Percentiles rank a stretch among this genome's conserved stretches.
Evolutionary conservation across 2,888 invertebrate species (phyloP).

Genomic region (Eulithis prunata): DNA sequence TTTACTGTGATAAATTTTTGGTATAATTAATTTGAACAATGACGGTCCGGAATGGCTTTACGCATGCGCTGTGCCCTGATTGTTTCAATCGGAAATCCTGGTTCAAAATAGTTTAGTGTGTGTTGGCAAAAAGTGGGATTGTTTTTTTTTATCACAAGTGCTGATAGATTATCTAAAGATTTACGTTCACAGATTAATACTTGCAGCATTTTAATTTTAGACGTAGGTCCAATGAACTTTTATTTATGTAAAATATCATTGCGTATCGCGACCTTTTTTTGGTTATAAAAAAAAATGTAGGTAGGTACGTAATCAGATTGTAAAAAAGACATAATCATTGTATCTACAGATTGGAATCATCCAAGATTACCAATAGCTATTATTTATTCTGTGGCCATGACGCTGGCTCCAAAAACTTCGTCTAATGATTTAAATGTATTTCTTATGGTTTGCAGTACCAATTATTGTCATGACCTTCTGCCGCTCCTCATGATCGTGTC

Average conservation of each 20-base stretch:
- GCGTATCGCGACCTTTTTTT: too few relatives aligned
- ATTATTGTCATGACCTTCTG: constrained; percentile 72
- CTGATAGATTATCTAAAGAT: too few relatives aligned
- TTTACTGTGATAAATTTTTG: constrained; percentile 55
- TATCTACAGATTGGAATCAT: neutral
- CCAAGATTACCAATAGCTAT: neutral
- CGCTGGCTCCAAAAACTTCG: constrained; percentile 7
- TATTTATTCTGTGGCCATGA: neutral
- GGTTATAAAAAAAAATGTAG: too few relatives aligned
- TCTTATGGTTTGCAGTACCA: constrained; percentile 51
- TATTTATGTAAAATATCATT: too few relatives aligned
- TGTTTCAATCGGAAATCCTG: constrained; percentile 71
- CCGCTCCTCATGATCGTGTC: constrained; percentile 72
- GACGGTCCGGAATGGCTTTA: constrained; percentile 55
- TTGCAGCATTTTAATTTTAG: too few relatives aligned
- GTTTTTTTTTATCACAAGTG: neutral
- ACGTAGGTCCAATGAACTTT: too few relatives aligned
- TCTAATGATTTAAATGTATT: constrained; percentile 36
- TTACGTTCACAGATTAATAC: too few relatives aligned
- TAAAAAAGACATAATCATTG: too few relatives aligned
- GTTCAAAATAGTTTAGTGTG: constrained; percentile 57
- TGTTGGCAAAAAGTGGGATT: constrained; percentile 17
- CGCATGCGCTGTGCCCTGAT: constrained; percentile 63
- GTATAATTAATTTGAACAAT: constrained; percentile 62
- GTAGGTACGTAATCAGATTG: too few relatives aligned